These are phyloP conservation scores for Chamaea fasciata DNA, from an alignment of 2,113 vertebrate genomes.

Conservation along the genomic window DNA sequence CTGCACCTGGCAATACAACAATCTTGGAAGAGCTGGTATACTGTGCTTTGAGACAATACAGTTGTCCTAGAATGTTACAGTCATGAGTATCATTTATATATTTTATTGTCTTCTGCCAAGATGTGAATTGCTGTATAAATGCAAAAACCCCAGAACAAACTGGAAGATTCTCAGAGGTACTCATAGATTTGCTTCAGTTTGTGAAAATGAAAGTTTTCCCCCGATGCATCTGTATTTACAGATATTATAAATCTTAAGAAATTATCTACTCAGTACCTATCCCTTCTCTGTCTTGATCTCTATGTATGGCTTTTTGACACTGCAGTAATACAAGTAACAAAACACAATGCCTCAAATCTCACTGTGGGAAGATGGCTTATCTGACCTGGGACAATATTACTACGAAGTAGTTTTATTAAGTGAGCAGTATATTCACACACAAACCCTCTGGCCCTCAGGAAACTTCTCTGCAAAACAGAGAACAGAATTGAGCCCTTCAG, in stretches of 20 bases:
- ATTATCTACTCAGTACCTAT: not conserved
- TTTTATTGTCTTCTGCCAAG: not conserved
- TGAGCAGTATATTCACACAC: not conserved
- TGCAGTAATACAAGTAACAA: not conserved
- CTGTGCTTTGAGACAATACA: not conserved
- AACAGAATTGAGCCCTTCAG: not conserved
- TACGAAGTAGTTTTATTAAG: not conserved
- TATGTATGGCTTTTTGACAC: not conserved
- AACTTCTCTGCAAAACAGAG: not conserved
- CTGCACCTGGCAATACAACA: not conserved
- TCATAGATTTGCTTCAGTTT: not conserved
- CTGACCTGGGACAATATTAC: not conserved
- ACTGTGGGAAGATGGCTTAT: not conserved
- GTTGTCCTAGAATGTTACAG: not conserved
- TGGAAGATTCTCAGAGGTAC: not conserved
- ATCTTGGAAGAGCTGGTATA: not conserved
- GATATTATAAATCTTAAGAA: not conserved
- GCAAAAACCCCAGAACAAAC: not conserved
- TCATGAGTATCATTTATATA: not conserved
- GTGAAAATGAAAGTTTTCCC: not conserved
- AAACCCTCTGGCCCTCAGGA: not conserved
- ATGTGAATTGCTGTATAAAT: not conserved
- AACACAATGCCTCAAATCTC: not conserved
- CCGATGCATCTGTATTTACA: not conserved
- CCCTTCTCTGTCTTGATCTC: not conserved